Base-by-base conservation (phyloP, 2,888 invertebrate genomes). In the Oscheius sp. region DNA sequence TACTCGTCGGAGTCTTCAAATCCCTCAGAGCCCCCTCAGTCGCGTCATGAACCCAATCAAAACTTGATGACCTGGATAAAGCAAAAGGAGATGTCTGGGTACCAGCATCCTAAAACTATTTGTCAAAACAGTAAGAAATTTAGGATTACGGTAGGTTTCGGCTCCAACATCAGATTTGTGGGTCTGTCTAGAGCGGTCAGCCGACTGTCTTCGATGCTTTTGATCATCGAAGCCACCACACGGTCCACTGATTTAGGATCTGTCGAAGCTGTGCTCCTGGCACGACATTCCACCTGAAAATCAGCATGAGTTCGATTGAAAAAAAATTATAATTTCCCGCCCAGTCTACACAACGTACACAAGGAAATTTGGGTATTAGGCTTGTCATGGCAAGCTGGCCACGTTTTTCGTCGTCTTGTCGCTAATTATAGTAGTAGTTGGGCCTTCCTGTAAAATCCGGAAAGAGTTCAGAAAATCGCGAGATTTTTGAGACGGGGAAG, bases 31-130 rank as follows among this genome's bases (percentile, higher is more conserved):
- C n/a, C 13, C 62, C 63, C 51, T 75, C 76, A 1, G 76, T 68
- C 48, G 72, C 50, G 29, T 81, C 81, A 60, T 81, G 80, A 50
- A 84, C 75, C 82, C 84, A 84, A 50, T 81, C 82, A 73, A 84
- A 82, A 47, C 81, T 81, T 7, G 80, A 80, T 13, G 81, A 81
- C 57, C 84, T 66, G 21, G 84, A 84, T 35, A 80, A 62, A 32
- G 77, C 74, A 59, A 76, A 74, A 3, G 81, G 81, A 13, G 74
- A 77, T 10, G 81, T 81, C 53, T 81, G 81, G 4, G 81, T 81
- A 11, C 62, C 65, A 3, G 74, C 76, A 35, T 79, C 78, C 74
- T 78, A 50, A 48, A 75, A 73, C 21, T 29, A 37, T 65, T 4
- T 10, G 21, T 33, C 32, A 60, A 4, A 60, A 33, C 48, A 21